Percentiles rank a stretch among this genome's conserved stretches.
Conservation (phyloP, 2,797 vertebrate genomes). For the Anomalospiza imberbis region DNA sequence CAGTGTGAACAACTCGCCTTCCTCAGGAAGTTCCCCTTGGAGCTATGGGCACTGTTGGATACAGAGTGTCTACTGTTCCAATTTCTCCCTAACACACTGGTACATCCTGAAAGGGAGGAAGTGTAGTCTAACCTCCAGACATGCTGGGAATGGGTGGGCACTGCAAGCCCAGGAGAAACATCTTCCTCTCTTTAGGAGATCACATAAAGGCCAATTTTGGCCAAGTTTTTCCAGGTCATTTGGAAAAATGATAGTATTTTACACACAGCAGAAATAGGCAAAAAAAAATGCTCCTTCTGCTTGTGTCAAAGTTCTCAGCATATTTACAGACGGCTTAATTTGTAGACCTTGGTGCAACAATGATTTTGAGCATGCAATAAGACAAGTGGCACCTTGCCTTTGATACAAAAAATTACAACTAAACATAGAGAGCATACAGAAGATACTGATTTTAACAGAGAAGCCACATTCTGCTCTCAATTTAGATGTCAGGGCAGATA, state of each 20-base stretch:
- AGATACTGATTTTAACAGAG: not conserved
- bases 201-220: not conserved
- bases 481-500: not conserved
- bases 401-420: not conserved
- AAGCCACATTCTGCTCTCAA: not conserved
- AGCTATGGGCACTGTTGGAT: not conserved
- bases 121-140: not conserved
- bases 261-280: not conserved
- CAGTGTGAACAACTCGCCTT: not conserved
- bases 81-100: not conserved
- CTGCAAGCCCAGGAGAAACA: not conserved
- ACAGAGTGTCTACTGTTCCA: not conserved
- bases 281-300: not conserved
- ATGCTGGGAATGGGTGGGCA: not conserved
- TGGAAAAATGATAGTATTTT: not conserved
- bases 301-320: not conserved
- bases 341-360: not conserved
- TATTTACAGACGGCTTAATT: not conserved
- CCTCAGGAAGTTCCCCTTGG: slow-evolving; percentile 15
- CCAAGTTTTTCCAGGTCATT: not conserved
- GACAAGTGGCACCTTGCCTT: not conserved
- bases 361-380: not conserved
- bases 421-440: not conserved
- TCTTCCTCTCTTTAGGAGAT: not conserved
- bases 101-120: not conserved